Percentiles rank a stretch among this genome's conserved stretches.
phyloP scores from a whole-genome alignment of 1,140 invertebrate species.

The Papilio polytes region DNA sequence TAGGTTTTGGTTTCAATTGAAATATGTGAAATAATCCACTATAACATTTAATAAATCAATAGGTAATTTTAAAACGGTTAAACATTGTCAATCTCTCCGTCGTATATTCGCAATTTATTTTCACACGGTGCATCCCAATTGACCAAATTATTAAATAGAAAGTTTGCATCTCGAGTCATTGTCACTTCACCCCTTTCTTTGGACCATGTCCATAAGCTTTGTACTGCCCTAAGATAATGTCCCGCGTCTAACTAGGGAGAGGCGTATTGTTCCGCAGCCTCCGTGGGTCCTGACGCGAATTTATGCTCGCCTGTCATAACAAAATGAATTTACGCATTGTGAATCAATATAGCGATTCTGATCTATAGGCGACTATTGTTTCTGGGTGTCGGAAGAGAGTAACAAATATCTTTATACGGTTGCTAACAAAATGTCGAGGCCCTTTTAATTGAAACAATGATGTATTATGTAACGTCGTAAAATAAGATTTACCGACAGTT shows the following conservation, averaged over 20 bases:
- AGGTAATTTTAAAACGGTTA: neutral
- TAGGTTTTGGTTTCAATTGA: neutral
- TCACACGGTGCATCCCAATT: slow-evolving; percentile 72
- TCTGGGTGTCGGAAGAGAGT: slow-evolving; percentile 74
- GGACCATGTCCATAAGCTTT: slow-evolving; percentile 70
- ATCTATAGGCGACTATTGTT: slow-evolving; percentile 74
- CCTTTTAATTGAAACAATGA: slow-evolving; percentile 63
- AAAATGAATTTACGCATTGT: slow-evolving; percentile 82
- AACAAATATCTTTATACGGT: slow-evolving; percentile 66
- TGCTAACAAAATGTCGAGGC: slow-evolving; percentile 61
- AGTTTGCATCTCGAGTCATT: slow-evolving; percentile 68
- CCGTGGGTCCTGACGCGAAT: slow-evolving; percentile 77
- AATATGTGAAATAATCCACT: neutral
- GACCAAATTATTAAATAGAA: slow-evolving; percentile 73
- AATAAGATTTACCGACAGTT: neutral
- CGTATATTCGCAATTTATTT: slow-evolving; percentile 40
- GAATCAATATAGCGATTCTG: slow-evolving; percentile 79
- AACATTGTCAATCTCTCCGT: neutral
- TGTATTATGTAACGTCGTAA: slow-evolving; percentile 45
- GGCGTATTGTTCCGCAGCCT: slow-evolving; percentile 77
- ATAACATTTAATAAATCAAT: neutral
- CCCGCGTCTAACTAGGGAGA: slow-evolving; percentile 72
- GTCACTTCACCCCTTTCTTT: slow-evolving; percentile 70
- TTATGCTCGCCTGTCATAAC: slow-evolving; percentile 83
- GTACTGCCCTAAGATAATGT: slow-evolving; percentile 70